Evolutionary conservation across 2,888 invertebrate species (phyloP).

Genomic region (Isotomurus palustris): DNA sequence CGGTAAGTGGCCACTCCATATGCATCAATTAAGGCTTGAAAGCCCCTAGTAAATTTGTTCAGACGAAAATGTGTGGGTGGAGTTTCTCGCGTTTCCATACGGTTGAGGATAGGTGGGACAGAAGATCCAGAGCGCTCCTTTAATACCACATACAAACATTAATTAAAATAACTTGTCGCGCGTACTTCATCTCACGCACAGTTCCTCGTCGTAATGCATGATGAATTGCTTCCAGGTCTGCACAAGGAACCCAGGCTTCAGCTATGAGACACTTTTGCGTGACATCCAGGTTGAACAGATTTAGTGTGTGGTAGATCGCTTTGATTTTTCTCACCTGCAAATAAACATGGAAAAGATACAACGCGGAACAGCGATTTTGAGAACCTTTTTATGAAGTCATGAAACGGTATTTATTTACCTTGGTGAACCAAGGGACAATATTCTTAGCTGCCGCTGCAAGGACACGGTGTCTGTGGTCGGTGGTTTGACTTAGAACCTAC

Average conservation of each 20-base stretch:
- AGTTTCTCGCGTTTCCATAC: conserved; percentile 81
- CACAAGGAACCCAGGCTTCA: conserved; percentile 90
- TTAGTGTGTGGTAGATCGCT: conserved; percentile 96
- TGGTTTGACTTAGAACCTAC: conserved; percentile 93
- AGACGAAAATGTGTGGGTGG: conserved; percentile 95
- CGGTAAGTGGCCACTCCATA: conserved; percentile 64
- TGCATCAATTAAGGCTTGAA: conserved; percentile 91
- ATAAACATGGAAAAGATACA: too few relatives aligned
- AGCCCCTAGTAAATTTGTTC: conserved; percentile 93
- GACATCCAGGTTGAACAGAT: conserved; percentile 97
- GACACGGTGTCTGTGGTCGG: conserved; percentile 96
- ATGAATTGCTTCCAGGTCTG: conserved; percentile 88
- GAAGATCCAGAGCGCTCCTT: conserved; percentile 91
- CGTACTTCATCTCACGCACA: conserved; percentile 55
- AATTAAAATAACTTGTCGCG: neutral
- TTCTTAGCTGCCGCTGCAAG: conserved; percentile 97
- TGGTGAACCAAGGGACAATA: conserved; percentile 97
- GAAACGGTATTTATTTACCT: too few relatives aligned
- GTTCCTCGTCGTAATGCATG: conserved; percentile 87
- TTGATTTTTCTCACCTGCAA: conserved; percentile 98
- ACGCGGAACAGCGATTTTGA: too few relatives aligned
- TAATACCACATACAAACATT: neutral
- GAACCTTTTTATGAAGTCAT: too few relatives aligned
- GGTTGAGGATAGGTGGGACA: conserved; percentile 92
- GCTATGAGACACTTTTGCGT: conserved; percentile 99